phyloP scores from a whole-genome alignment of 2,888 invertebrate species.

The Pterostichus niger region DNA sequence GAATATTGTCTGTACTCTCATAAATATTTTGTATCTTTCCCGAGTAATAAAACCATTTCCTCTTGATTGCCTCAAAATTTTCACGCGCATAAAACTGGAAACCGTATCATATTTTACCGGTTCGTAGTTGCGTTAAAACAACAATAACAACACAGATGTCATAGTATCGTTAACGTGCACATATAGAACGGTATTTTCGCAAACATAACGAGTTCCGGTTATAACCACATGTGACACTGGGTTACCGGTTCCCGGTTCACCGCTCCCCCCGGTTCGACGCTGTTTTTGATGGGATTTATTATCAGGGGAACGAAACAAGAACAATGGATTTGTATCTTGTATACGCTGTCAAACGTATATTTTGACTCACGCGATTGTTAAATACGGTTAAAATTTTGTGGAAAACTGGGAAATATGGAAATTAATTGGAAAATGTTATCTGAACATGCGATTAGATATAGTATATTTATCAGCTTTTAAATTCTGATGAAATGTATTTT shows the following conservation, averaged over 20 bases:
- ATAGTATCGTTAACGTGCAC: slow-evolving; percentile 44
- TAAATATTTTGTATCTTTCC: slow-evolving; percentile 7
- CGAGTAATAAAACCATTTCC: slow-evolving; percentile 36
- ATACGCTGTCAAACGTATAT: background rate
- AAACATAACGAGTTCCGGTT: slow-evolving; percentile 35
- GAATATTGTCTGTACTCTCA: no score
- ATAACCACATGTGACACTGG: slow-evolving; percentile 3
- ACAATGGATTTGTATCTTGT: slow-evolving; percentile 10
- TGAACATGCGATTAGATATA: no score
- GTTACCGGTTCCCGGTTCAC: slow-evolving; percentile 14
- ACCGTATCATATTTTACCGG: slow-evolving; percentile 35
- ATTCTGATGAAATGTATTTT: no score
- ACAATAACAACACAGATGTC: slow-evolving; percentile 49
- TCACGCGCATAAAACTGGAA: background rate
- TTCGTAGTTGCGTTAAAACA: slow-evolving; percentile 30
- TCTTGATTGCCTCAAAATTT: slow-evolving; percentile 11
- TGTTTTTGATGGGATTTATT: slow-evolving; percentile 22
- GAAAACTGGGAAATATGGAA: no score
- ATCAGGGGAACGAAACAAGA: slow-evolving; percentile 4
- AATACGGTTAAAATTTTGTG: no score
- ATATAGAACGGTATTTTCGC: slow-evolving; percentile 27
- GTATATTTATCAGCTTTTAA: no score
- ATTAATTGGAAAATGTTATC: no score
- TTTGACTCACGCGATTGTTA: no score
- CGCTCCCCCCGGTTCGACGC: background rate